Conservation (phyloP, 2,113 vertebrate genomes). For the Pseudois nayaur region DNA sequence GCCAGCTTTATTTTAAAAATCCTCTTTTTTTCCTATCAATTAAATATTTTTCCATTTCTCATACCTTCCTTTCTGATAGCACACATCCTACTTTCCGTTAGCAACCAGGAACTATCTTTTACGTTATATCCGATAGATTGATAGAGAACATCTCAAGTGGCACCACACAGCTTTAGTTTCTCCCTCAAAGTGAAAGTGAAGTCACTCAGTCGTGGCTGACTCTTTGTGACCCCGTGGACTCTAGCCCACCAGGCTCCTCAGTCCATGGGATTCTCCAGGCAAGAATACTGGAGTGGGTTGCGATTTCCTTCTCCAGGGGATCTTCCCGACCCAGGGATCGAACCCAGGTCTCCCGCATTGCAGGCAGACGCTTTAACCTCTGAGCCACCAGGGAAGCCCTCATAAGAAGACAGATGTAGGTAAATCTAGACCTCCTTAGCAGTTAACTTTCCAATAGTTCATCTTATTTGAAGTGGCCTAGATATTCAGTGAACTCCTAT, state of each 20-base stretch:
- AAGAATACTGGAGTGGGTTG: no score
- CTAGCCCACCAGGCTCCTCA: no score
- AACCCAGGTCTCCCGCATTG: no score
- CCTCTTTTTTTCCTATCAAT: background rate
- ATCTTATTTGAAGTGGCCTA: background rate
- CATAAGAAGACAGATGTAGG: background rate
- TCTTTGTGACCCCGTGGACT: no score
- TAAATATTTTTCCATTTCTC: background rate
- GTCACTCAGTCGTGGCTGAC: no score
- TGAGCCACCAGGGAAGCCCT: no score
- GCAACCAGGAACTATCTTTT: background rate
- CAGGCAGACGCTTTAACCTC: no score
- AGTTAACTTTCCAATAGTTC: background rate
- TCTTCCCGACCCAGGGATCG: no score
- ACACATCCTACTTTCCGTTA: background rate
- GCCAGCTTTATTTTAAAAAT: background rate
- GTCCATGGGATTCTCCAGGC: no score
- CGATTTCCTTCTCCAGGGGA: no score
- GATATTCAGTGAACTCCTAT: background rate
- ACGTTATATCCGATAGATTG: background rate
- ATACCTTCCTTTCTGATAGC: background rate
- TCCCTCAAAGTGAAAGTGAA: background rate
- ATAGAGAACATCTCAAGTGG: background rate
- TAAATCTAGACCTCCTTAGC: background rate
- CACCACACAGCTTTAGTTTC: background rate